Evolutionary conservation across 2,888 invertebrate species (phyloP).

Genomic region (Cantharis rufa): DNA sequence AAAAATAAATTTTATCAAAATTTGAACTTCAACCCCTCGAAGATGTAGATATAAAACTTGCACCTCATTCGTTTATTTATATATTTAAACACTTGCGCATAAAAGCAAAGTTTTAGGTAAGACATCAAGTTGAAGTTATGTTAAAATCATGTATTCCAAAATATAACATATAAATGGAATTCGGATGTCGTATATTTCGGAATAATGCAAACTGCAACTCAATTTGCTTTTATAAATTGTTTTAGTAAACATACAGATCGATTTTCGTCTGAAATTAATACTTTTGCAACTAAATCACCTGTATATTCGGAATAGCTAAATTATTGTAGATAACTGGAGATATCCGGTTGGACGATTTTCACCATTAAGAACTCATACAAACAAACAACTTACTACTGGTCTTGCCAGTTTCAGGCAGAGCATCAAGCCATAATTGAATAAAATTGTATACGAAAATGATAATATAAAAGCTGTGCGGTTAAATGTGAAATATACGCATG

Average conservation of each 20-base stretch:
- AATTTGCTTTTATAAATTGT: slow-evolving; percentile 14
- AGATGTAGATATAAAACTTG: slow-evolving; percentile 18
- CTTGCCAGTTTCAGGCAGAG: background rate
- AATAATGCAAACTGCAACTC: slow-evolving; percentile 37
- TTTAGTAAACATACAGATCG: background rate
- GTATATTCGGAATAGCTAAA: background rate
- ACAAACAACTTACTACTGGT: background rate
- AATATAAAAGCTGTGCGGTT: background rate
- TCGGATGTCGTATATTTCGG: slow-evolving; percentile 44
- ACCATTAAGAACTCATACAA: background rate
- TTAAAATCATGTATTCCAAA: slow-evolving; percentile 48
- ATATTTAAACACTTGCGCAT: slow-evolving; percentile 27
- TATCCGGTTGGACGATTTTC: background rate
- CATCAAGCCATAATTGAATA: background rate
- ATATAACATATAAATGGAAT: slow-evolving; percentile 46
- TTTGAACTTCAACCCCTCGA: slow-evolving; percentile 11
- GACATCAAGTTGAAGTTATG: slow-evolving; percentile 35
- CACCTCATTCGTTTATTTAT: slow-evolving; percentile 16
- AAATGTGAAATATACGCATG: background rate
- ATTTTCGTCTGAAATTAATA: background rate
- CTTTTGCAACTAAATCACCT: background rate
- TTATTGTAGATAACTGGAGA: background rate
- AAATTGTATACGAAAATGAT: background rate
- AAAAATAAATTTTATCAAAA: slow-evolving; percentile 24
- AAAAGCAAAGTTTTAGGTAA: slow-evolving; percentile 38